Evolutionary conservation across 2,797 vertebrate species (phyloP).

Genomic region (Lerista edwardsae): DNA sequence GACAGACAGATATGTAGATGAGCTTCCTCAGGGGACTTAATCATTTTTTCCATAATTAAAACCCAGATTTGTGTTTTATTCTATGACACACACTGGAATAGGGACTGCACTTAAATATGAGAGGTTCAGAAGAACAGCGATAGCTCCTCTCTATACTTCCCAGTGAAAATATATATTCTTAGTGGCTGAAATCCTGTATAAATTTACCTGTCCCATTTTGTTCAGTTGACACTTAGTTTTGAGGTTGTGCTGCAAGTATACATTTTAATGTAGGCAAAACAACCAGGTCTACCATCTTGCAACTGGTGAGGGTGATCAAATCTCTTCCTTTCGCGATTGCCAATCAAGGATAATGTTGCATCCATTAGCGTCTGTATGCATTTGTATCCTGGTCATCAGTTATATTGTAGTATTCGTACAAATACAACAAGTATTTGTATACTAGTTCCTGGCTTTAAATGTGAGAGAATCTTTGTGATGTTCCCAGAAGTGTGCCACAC

Average conservation of each 20-base stretch:
- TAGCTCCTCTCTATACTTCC: conserved; percentile 15
- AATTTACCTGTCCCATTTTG: too few relatives aligned
- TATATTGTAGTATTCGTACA: too few relatives aligned
- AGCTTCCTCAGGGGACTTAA: conserved; percentile 48
- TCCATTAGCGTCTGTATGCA: too few relatives aligned
- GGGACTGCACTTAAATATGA: conserved; percentile 1
- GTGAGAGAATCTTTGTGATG: background rate
- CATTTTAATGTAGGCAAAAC: too few relatives aligned
- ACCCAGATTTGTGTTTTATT: conserved; percentile 47
- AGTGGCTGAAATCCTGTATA: too few relatives aligned
- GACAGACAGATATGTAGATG: conserved; percentile 52
- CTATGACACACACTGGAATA: conserved; percentile 22
- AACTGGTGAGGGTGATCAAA: background rate
- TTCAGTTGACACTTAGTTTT: too few relatives aligned
- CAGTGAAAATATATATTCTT: background rate
- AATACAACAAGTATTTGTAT: too few relatives aligned
- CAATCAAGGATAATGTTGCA: too few relatives aligned
- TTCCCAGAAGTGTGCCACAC: background rate
- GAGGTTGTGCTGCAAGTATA: too few relatives aligned
- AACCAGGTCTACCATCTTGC: background rate
- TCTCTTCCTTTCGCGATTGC: background rate
- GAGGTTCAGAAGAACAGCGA: conserved; percentile 5
- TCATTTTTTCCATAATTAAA: conserved; percentile 59
- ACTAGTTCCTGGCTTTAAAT: too few relatives aligned
- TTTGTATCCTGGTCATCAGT: too few relatives aligned